Percentiles rank a stretch among this genome's conserved stretches.
Evolutionary conservation across 2,888 invertebrate genomes (phyloP).

Genomic region (Sesia apiformis): DNA sequence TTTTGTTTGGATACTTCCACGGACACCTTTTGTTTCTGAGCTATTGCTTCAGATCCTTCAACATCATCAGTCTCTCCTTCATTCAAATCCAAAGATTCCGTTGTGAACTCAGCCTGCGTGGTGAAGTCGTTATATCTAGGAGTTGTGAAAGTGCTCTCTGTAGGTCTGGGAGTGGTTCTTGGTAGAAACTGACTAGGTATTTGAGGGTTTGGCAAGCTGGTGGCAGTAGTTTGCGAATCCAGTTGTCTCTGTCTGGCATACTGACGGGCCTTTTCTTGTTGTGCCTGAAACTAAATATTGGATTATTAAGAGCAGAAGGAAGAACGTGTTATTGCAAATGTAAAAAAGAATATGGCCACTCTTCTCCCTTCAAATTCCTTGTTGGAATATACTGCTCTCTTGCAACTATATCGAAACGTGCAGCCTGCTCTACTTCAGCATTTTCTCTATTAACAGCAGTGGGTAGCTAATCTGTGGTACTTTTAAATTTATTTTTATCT

Average conservation of each 20-base stretch:
- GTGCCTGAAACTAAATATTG: constrained; percentile 40
- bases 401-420: not conserved
- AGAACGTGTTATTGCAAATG: no score
- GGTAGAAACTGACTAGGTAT: constrained; percentile 40
- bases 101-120: constrained; percentile 27
- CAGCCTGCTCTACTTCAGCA: no score
- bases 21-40: constrained; percentile 32
- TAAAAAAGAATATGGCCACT: no score
- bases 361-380: no score
- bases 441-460: no score
- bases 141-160: constrained; percentile 26
- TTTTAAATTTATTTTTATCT: no score
- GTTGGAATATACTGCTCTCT: not conserved
- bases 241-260: constrained; percentile 48
- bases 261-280: constrained; percentile 48
- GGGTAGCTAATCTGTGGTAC: no score
- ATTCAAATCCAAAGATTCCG: constrained; percentile 36
- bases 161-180: constrained; percentile 26
- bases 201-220: constrained; percentile 29
- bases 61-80: constrained; percentile 38
- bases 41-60: constrained; percentile 9
- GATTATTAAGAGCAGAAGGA: no score
- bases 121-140: constrained; percentile 20
- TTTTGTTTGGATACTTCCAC: constrained; percentile 59
- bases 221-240: constrained; percentile 28